A percentile compares a stretch with the other conserved stretches of the same genome.
These are phyloP conservation scores for Rhynchomys soricoides DNA, from an alignment of 2,113 vertebrate species.

Conservation along the genomic window DNA sequence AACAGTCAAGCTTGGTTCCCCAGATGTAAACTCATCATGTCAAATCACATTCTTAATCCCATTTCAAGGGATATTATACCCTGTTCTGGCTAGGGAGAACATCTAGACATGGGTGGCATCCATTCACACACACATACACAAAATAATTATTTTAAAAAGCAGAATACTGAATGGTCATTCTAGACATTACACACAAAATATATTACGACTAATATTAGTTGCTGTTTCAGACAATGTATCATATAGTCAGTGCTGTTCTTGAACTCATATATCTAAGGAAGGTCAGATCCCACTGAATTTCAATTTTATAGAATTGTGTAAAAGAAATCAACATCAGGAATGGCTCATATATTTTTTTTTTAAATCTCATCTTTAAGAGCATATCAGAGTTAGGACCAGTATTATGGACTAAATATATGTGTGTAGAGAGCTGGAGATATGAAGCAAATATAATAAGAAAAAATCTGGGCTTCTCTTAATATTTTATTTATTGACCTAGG, in stretches of 20 bases:
- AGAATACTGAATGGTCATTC: fast-evolving
- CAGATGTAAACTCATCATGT: background rate
- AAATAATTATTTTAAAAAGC: background rate
- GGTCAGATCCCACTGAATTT: background rate
- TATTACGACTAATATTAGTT: background rate
- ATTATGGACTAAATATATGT: background rate
- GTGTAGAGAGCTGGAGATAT: background rate
- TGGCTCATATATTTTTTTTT: background rate
- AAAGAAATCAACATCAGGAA: background rate
- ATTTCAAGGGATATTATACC: background rate
- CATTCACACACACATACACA: background rate
- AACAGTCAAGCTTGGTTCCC: background rate
- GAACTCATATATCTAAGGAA: background rate
- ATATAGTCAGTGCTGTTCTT: background rate
- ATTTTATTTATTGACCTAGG: background rate
- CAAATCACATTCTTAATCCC: background rate
- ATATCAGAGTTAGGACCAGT: background rate
- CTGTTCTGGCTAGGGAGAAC: background rate
- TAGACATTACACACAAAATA: too few species aligned
- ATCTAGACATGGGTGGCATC: background rate
- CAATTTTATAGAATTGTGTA: background rate
- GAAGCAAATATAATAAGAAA: background rate
- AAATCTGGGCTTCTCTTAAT: background rate
- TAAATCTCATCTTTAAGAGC: background rate
- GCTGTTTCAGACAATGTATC: background rate